Evolutionary conservation across 2,797 vertebrate genomes (phyloP).

Genomic region (Tadarida brasiliensis): DNA sequence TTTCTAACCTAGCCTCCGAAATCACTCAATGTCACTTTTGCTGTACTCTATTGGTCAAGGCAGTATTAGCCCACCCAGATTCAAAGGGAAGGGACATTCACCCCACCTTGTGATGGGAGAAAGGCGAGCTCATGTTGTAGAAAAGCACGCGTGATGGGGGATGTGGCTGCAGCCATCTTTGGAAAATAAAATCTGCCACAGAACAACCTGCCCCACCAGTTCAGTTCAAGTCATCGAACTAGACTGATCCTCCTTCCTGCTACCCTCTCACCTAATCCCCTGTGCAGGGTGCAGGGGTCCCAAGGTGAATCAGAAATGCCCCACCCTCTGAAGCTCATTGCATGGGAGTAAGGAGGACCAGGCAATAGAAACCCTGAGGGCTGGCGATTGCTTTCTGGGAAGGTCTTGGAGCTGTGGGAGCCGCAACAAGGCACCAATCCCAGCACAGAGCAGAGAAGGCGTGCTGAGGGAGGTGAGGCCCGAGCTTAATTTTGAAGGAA

Average conservation of each 20-base stretch:
- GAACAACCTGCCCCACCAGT: background rate
- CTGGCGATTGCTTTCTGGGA: background rate
- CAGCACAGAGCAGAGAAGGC: background rate
- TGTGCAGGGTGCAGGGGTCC: background rate
- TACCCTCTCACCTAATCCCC: background rate
- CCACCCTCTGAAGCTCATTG: background rate
- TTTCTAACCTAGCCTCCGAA: conserved; percentile 24
- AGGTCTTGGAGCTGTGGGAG: background rate
- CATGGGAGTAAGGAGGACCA: background rate
- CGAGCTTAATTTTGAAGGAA: conserved; percentile 51
- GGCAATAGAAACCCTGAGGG: background rate
- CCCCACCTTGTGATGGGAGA: background rate
- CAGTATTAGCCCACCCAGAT: background rate
- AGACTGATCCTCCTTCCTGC: background rate
- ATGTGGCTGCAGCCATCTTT: background rate
- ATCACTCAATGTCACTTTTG: background rate
- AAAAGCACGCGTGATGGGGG: background rate
- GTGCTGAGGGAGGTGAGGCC: background rate
- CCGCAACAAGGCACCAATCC: background rate
- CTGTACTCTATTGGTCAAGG: background rate
- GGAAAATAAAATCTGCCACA: background rate
- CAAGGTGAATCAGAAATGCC: background rate
- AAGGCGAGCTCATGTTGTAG: background rate
- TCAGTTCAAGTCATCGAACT: conserved; percentile 15
- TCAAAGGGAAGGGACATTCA: background rate